These are phyloP conservation scores for Odontesthes bonariensis DNA, from an alignment of 2,113 vertebrate species.

Conservation along the genomic window DNA sequence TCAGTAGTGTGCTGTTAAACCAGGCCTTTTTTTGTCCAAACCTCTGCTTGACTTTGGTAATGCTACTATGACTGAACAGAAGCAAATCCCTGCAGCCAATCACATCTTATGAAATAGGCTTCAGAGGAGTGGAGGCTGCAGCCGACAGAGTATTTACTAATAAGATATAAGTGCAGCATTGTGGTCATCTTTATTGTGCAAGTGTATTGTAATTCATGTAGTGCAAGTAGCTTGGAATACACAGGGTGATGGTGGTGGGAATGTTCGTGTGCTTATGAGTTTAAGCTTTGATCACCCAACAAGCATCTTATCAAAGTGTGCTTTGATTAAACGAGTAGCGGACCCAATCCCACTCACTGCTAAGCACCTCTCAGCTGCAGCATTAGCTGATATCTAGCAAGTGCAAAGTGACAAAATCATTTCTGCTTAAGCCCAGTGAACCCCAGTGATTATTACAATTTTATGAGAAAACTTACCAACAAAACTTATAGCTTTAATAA, in stretches of 20 bases:
- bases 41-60: not conserved
- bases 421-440: not conserved
- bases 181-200: not conserved
- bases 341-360: not conserved
- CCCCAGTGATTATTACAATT: not conserved
- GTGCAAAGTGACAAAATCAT: not conserved
- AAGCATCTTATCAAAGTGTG: not conserved
- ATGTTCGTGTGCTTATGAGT: not conserved
- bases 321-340: constrained; percentile 19
- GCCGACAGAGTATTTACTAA: not conserved
- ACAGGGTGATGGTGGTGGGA: not conserved
- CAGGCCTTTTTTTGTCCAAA: not conserved
- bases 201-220: not conserved
- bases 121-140: constrained; percentile 1
- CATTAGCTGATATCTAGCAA: constrained; percentile 2
- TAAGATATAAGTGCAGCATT: not conserved
- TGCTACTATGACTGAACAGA: not conserved
- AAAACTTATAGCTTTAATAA: too few species aligned
- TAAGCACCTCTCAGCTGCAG: not conserved
- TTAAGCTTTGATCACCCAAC: not conserved
- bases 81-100: constrained; percentile 19
- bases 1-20: not conserved
- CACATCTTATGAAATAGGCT: not conserved
- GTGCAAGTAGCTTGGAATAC: not conserved
- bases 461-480: not conserved